Conservation (phyloP, 2,888 invertebrate species). For the Heliconius ismenius region DNA sequence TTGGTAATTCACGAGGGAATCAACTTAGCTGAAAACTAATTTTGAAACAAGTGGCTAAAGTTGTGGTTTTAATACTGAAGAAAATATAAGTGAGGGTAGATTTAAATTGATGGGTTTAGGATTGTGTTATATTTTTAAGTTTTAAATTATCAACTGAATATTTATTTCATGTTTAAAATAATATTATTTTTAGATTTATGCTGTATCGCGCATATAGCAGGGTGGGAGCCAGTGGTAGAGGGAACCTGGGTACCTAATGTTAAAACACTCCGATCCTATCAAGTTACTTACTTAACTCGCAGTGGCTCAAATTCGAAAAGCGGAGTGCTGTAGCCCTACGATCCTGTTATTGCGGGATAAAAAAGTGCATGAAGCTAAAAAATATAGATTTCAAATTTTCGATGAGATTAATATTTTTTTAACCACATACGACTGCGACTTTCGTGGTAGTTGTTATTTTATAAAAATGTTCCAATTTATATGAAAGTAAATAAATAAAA, state of each 20-base stretch:
- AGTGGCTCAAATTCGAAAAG: neutral
- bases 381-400: neutral
- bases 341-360: too few species aligned
- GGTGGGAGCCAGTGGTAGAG: too few species aligned
- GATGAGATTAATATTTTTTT: neutral
- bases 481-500: neutral
- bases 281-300: neutral
- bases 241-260: too few species aligned
- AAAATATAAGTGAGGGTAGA: neutral
- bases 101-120: neutral
- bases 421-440: neutral
- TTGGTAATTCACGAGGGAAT: conserved; percentile 14
- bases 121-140: neutral
- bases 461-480: neutral
- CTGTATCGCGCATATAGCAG: too few species aligned
- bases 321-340: neutral
- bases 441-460: neutral
- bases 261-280: too few species aligned
- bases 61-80: conserved; percentile 9
- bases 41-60: conserved; percentile 18
- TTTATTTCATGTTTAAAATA: neutral
- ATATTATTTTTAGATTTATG: too few species aligned
- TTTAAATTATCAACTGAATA: neutral
- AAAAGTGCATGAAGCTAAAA: neutral
- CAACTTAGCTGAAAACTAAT: conserved; percentile 22